These are phyloP conservation scores for Meta bourneti DNA, from an alignment of 2,888 invertebrate species.

Conservation along the genomic window DNA sequence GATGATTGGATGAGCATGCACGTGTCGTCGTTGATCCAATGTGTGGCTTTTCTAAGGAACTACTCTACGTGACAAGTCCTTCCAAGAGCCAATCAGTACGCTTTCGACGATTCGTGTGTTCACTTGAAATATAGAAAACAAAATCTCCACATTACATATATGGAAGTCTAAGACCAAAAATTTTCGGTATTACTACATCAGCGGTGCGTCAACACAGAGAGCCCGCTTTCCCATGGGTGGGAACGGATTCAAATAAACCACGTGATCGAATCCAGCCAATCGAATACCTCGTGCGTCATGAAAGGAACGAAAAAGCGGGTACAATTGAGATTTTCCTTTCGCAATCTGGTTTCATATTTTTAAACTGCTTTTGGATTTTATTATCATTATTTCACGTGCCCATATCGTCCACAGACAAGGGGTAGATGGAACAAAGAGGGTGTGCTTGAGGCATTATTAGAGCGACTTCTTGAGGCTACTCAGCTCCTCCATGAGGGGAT, in stretches of 20 bases:
- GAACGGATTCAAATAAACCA: no score
- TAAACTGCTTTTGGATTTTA: neutral
- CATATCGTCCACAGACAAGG: neutral
- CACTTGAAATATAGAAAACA: neutral
- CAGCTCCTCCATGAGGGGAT: conserved; percentile 52
- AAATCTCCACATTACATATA: neutral
- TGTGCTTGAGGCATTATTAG: neutral
- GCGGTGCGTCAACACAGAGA: no score
- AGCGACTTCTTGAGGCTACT: conserved; percentile 58
- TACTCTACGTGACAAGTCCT: neutral
- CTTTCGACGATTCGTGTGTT: neutral
- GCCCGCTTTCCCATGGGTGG: no score
- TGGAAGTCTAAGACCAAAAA: neutral
- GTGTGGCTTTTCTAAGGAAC: no score
- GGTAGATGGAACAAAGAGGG: neutral
- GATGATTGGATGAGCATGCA: no score
- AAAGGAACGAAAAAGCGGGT: neutral
- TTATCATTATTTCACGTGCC: neutral
- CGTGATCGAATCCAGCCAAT: no score
- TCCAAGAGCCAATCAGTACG: neutral
- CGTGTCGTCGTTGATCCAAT: no score
- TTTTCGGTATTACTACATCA: no score
- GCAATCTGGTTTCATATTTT: neutral
- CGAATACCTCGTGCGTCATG: neutral
- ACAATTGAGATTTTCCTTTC: neutral